Base-by-base conservation (phyloP, 2,797 vertebrate genomes). In the Sus cebifrons region DNA sequence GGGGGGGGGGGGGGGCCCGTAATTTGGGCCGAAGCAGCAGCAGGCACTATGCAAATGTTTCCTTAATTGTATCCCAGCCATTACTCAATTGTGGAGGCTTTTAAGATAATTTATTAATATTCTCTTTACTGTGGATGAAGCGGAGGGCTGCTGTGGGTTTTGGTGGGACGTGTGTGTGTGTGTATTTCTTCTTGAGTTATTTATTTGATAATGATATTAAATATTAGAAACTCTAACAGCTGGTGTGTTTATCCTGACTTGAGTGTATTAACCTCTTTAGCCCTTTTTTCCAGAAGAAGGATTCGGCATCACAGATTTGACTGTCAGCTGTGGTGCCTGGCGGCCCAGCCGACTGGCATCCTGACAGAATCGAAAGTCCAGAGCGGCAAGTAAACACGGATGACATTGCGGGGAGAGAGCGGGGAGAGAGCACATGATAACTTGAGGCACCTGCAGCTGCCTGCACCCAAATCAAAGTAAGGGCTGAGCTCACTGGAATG, bases 201-300 rank as follows among this genome's bases (percentile, higher is more conserved):
- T 98, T 98, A 98, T 98, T 98, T 98, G 98, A 98, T 99, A 99
- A 98, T 98, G 98, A 98, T 99, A 99, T 99, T 99, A 99, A 99
- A 99, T 99, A 99, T 99, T 99, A 99, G 99, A 99, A 99, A 99
- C 99, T 98, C 99, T 99, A 99, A 99, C 99, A 99, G 99, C 99
- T 99, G 99, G 99, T 99, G 98, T 99, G 99, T 99, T 98, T 99
- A 99, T 99, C 99, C 99, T 99, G 99, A 99, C 99, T 99, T 99
- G 99, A 99, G 99, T 99, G 99, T 99, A 99, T 99, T 99, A 99
- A 99, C 99, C 99, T 99, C 99, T 99, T 98, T 99, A 99, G 99
- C 98, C 99, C 98, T 99, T 99, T 99, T 98, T 99, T 99, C 98
- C 99, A 99, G 99, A 98, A 99, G 99, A 99, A 99, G 99, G 99